These are phyloP conservation scores for Hydriomena furcata DNA, from an alignment of 2,888 invertebrate genomes.

Conservation along the genomic window DNA sequence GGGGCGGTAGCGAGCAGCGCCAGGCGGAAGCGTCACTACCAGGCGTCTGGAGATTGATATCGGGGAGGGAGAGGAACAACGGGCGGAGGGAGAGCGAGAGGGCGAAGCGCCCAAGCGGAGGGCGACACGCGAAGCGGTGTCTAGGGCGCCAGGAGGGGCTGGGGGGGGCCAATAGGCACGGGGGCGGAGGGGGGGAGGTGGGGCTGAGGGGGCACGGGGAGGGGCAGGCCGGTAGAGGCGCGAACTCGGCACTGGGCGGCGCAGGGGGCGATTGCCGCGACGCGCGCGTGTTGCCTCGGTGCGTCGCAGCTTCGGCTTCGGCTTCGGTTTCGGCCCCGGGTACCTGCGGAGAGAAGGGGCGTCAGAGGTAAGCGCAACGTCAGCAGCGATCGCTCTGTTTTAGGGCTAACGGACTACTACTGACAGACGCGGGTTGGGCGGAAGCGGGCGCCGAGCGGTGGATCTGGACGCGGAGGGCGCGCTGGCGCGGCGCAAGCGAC, in stretches of 20 bases:
- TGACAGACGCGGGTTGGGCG: slow-evolving; percentile 63
- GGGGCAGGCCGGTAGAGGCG: slow-evolving; percentile 64
- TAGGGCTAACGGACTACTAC: slow-evolving; percentile 33
- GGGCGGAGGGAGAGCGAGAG: slow-evolving; percentile 27
- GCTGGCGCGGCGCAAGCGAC: slow-evolving; percentile 25
- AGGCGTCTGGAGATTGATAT: no score
- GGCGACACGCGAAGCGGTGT: slow-evolving; percentile 46
- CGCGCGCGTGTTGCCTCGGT: slow-evolving; percentile 27
- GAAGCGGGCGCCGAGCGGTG: slow-evolving; percentile 26
- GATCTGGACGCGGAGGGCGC: slow-evolving; percentile 26
- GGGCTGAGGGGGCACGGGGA: slow-evolving; percentile 39
- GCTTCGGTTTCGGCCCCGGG: slow-evolving; percentile 44
- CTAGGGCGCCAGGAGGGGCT: slow-evolving; percentile 39
- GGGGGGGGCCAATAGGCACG: slow-evolving; percentile 48
- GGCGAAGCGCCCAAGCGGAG: slow-evolving; percentile 38
- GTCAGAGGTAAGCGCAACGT: background rate
- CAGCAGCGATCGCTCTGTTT: no score
- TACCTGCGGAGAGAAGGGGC: slow-evolving; percentile 41
- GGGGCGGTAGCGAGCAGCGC: slow-evolving; percentile 34
- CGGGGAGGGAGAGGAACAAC: no score
- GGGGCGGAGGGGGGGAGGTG: slow-evolving; percentile 43
- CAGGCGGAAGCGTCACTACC: slow-evolving; percentile 41
- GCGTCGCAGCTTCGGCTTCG: slow-evolving; percentile 22
- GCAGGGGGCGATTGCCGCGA: slow-evolving; percentile 45
- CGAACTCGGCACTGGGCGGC: slow-evolving; percentile 59